Percentiles rank a stretch among this genome's conserved stretches.
These are phyloP conservation scores for Cebidichthys violaceus DNA, from an alignment of 2,113 vertebrate genomes.

Conservation along the genomic window DNA sequence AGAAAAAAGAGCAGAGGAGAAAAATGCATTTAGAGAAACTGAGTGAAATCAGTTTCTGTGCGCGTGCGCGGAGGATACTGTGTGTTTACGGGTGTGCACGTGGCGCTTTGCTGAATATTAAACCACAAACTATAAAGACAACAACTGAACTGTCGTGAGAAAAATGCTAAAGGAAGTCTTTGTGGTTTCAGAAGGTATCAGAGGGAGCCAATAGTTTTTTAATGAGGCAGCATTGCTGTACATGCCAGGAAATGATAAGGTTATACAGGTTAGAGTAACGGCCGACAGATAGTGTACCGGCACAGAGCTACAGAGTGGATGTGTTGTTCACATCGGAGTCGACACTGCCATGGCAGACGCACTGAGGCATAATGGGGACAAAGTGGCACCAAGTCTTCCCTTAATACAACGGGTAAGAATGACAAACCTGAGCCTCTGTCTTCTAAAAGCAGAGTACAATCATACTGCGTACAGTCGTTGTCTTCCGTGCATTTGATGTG, in stretches of 20 bases:
- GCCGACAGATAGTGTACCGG: constrained; percentile 54
- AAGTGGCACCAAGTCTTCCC: constrained; percentile 22
- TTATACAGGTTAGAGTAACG: constrained; percentile 71
- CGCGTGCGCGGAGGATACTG: constrained; percentile 22
- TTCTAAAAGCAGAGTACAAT: constrained; percentile 9
- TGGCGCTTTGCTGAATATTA: constrained; percentile 78
- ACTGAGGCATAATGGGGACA: constrained; percentile 16
- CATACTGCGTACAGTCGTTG: not conserved
- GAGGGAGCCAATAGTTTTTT: constrained; percentile 73
- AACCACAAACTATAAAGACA: constrained; percentile 80
- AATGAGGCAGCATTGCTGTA: constrained; percentile 77
- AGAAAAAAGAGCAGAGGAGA: constrained; percentile 42
- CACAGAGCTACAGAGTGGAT: constrained; percentile 1
- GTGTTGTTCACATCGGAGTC: constrained; percentile 27
- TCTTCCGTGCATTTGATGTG: not conserved
- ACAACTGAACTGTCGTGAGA: constrained; percentile 74
- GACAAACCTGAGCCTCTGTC: constrained; percentile 19
- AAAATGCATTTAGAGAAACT: constrained; percentile 73
- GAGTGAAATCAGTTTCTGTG: constrained; percentile 65
- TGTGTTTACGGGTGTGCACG: constrained; percentile 59
- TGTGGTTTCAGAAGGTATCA: constrained; percentile 80
- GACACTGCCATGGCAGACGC: constrained; percentile 20
- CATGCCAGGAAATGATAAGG: constrained; percentile 79
- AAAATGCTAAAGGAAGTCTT: constrained; percentile 80
- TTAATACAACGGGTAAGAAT: constrained; percentile 66